Base-by-base conservation (phyloP, 2,888 invertebrate genomes). In the Drosophila suboccidentalis region DNA sequence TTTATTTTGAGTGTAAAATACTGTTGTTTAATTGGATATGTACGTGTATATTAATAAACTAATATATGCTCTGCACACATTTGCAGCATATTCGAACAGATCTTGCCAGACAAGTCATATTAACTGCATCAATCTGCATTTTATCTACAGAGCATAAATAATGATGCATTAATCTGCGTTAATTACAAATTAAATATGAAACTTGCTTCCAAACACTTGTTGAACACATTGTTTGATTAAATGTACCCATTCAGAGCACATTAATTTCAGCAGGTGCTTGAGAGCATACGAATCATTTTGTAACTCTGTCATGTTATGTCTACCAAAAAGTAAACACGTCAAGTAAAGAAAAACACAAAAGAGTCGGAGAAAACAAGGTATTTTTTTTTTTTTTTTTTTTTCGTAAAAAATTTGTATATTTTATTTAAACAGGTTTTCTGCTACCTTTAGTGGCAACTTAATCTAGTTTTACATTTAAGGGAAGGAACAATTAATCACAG, bases 261-360 rank as follows among this genome's bases (percentile, higher is more conserved):
- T 46, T 44, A 9, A 26, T 34, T 44, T 57, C 15, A 11, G 44
- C 34, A 26, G 8, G 13, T 60, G 41, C n/a, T 51, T 22, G 2
- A 39, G 17, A 49, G 15, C 26, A 17, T 43, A 22, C 46, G 15
- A 44, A 38, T 41, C 34, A 36, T 6, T 17, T 46, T 60, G 62
- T 55, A 9, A 26, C 5, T 46, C 39, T 69, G 68, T 75, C 85
- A 51, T 69, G 76, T 78, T 50, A 50, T 58, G 50, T 71, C 57
- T 59, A 38, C 29, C 44, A 22, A 41, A 54, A 53, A n/a, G 65
- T 63, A 75, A 71, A 84, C 66, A 81, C 47, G 71, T 22, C 55
- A 50, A 51, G 39, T 26, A 22, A 13, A 26, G 0, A 1, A 47
- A 29, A 61, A 66, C 60, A 73, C 50, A 66, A 44, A 34, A 55